These are phyloP conservation scores for Alloscopus bannaensis DNA, from an alignment of 2,888 invertebrate species.

Conservation along the genomic window DNA sequence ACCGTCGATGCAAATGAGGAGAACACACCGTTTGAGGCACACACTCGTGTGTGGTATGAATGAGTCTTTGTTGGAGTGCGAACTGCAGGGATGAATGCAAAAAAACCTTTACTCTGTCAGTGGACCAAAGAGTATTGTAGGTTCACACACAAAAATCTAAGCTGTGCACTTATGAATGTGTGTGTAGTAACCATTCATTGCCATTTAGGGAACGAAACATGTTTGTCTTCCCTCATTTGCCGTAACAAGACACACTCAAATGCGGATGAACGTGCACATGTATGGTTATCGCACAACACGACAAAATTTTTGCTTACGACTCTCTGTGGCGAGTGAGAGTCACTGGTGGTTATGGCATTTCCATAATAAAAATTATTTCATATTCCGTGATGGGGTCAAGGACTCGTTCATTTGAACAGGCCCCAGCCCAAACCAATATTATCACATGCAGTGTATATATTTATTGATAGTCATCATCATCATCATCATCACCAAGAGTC, in stretches of 20 bases:
- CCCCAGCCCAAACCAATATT: slow-evolving; percentile 41
- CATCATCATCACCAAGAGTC: slow-evolving; percentile 12
- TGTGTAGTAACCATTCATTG: slow-evolving; percentile 12
- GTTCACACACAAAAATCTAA: too few relatives aligned
- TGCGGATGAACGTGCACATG: slow-evolving; percentile 9
- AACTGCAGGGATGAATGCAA: too few relatives aligned
- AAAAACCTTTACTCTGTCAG: too few relatives aligned
- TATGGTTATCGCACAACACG: slow-evolving; percentile 29
- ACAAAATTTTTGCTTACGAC: slow-evolving; percentile 6
- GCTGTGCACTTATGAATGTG: not conserved
- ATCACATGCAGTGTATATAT: slow-evolving; percentile 12
- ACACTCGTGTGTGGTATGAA: not conserved
- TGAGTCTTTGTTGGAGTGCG: too few relatives aligned
- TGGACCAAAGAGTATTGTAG: too few relatives aligned
- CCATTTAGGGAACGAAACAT: slow-evolving; percentile 16
- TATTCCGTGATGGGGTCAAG: slow-evolving; percentile 72
- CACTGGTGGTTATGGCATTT: slow-evolving; percentile 1
- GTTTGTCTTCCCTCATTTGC: not conserved
- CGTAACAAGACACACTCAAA: slow-evolving; percentile 5
- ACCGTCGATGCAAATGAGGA: not conserved
- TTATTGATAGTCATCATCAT: slow-evolving; percentile 16
- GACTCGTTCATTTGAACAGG: slow-evolving; percentile 70
- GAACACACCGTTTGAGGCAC: not conserved
- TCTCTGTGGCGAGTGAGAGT: slow-evolving; percentile 7
- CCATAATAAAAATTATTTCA: slow-evolving; percentile 42